Percentiles rank a stretch among this genome's conserved stretches.
These are phyloP conservation scores for Diplazon laetatorius DNA, from an alignment of 2,888 invertebrate species.

Conservation along the genomic window DNA sequence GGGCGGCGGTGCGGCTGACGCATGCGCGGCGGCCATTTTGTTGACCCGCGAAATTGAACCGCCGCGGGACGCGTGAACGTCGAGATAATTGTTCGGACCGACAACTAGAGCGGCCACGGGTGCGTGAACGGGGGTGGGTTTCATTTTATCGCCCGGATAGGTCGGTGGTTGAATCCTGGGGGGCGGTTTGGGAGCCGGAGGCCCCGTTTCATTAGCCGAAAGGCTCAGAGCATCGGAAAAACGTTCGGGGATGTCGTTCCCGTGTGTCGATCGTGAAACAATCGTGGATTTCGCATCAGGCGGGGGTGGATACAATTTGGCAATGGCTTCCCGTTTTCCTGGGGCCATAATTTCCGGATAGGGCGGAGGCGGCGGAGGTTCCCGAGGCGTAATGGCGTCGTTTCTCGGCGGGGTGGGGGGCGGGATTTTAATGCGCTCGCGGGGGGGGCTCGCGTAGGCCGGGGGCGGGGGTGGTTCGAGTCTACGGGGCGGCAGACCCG, in stretches of 20 bases:
- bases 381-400: constrained; percentile 83
- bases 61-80: constrained; percentile 85
- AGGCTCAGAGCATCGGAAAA: too few species aligned
- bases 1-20: constrained; percentile 77
- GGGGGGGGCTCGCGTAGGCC: constrained; percentile 82
- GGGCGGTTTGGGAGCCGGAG: constrained; percentile 86
- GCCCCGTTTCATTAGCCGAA: too few species aligned
- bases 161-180: constrained; percentile 83
- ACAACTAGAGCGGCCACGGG: constrained; percentile 85
- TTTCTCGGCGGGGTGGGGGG: constrained; percentile 81
- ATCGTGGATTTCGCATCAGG: constrained; percentile 34
- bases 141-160: constrained; percentile 82
- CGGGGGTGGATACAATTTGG: constrained; percentile 69
- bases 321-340: constrained; percentile 70
- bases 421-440: constrained; percentile 80
- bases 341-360: constrained; percentile 82
- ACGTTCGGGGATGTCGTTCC: constrained; percentile 38
- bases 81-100: constrained; percentile 86
- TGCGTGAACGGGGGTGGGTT: constrained; percentile 81
- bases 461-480: constrained; percentile 84
- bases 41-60: constrained; percentile 81
- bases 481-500: constrained; percentile 85
- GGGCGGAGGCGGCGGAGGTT: constrained; percentile 87
- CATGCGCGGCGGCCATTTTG: constrained; percentile 86
- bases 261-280: too few species aligned